Base-by-base conservation (phyloP, 2,888 invertebrate genomes). In the Flexamia atlantica region DNA sequence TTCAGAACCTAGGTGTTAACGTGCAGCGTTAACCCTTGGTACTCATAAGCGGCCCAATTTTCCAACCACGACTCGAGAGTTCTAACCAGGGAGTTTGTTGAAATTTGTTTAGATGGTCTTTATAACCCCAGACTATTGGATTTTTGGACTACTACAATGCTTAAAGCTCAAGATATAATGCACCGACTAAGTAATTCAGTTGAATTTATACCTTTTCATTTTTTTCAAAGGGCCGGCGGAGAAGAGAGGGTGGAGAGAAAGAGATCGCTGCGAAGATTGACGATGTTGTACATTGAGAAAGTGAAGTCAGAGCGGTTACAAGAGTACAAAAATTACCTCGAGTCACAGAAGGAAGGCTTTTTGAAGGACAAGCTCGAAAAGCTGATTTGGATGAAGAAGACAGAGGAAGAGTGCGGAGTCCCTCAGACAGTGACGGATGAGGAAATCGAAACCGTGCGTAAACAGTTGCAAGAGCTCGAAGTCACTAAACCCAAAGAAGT, bases 271-370 rank as follows among this genome's bases (percentile, higher is more conserved):
- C 91, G 92, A 23, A 94, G 93, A 88, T 90, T 97, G 50, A 95
- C 96, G 0, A 91, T 94, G 85, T 91, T 93, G 88, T 93, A 96
- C 88, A 97, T 96, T 87, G 93, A 95, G 0, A 92, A 94, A 7
- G 90, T 97, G 0, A 92, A 93, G 28, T 89, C 93, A 57, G 91
- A 93, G 30, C 95, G 95, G 86, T 89, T 97, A 10, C 89, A 92
- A 0, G 93, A 92, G 1, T 96, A 96, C 88, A 93, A 93, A 88
- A 91, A 91, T 76, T 89, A 93, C 84, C 90, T 98, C 42, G 93
- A 95, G 88, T 90, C 91, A 12, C 94, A 97, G 89, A 95, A 97
- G 89, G 94, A 94, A 10, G 92, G 92, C 0, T 97, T 96, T 89
- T 91, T 95, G 25, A 91, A 93, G 88, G 93, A 96, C 82, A 97